Evolutionary conservation across 2,888 invertebrate species (phyloP), one percentile per base, ranked within the genome.

Genomic region (Nasonia oneida): DNA sequence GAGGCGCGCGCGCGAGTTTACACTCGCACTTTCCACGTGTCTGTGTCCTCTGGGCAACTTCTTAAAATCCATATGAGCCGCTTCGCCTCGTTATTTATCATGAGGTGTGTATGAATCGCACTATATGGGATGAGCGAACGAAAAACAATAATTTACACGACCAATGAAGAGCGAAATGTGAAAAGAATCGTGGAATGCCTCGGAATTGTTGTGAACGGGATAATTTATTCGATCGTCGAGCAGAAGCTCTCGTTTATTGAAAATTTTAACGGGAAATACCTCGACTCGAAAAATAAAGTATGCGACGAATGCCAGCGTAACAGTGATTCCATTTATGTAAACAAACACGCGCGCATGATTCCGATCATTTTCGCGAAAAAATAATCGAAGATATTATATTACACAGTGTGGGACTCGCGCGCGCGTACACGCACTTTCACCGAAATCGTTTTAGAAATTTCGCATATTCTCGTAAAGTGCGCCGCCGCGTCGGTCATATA

Each of bases 131-230:
- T 29, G 29, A 82, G 57, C n/a, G 64, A 77, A 71, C 73, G 64
- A 29, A 81, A 77, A 85, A 81, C 67, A 83, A 82, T 85, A 53
- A 85, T 85, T 78, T 85, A 81, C 42, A n/a, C 47, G 23, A 42
- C 42, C 18, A 57, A 57, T 76, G 57, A 57, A 8, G 76, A 71
- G 39, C 64, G 67, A 67, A 77, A 83, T 15, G 3, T 39, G 39
- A 67, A 33, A 29, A 23, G 37, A 37, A 12, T n/a, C 61, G 50
- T 53, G 12, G 29, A 57, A 47, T 47, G 67, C 57, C 70, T 47
- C n/a, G 57, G 23, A 71, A 77, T 67, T 61, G 29, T 67, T 77
- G 71, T 77, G 15, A 10, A 23, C 10, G 23, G 42, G 33, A 33
- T 67, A 67, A 80, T 80, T 84, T 84, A 80, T 80, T 80, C 67